Evolutionary conservation across 2,888 invertebrate genomes (phyloP).

Genomic region (Listrodromus nycthemerus): DNA sequence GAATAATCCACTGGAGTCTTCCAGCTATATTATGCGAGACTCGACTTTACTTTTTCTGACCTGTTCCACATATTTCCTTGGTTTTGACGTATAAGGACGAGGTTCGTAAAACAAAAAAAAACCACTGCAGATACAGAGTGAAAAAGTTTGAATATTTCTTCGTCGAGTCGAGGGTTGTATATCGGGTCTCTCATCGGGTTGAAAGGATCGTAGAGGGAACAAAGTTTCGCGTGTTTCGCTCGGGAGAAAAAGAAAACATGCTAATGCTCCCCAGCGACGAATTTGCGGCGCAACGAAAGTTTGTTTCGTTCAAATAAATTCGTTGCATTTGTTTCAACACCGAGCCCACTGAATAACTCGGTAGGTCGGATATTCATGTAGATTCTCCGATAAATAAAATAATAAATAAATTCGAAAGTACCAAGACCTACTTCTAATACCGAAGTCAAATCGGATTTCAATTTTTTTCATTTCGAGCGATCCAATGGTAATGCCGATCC

Average conservation of each 20-base stretch:
- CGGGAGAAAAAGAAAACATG: slow-evolving; percentile 18
- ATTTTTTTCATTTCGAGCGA: too few species aligned
- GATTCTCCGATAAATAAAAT: neutral
- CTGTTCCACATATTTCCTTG: neutral
- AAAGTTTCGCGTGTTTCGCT: slow-evolving; percentile 21
- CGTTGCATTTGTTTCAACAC: neutral
- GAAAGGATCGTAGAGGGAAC: slow-evolving; percentile 30
- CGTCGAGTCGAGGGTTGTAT: slow-evolving; percentile 9
- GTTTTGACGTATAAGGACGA: neutral
- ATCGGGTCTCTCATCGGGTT: slow-evolving; percentile 51
- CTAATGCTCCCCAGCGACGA: slow-evolving; percentile 14
- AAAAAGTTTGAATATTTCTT: slow-evolving; percentile 38
- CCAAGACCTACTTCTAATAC: too few species aligned
- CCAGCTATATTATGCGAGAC: neutral
- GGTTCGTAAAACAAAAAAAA: neutral
- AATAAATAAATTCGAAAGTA: neutral
- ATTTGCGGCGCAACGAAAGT: slow-evolving; percentile 10
- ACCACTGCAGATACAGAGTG: neutral
- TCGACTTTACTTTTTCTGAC: neutral
- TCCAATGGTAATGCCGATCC: too few species aligned
- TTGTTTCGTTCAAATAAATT: neutral
- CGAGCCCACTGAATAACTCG: neutral
- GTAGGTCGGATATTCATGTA: neutral
- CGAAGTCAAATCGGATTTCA: too few species aligned
- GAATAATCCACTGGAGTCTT: slow-evolving; percentile 3